These are phyloP conservation scores for Larimichthys polyactis DNA, from an alignment of 2,113 vertebrate species.

Conservation along the genomic window DNA sequence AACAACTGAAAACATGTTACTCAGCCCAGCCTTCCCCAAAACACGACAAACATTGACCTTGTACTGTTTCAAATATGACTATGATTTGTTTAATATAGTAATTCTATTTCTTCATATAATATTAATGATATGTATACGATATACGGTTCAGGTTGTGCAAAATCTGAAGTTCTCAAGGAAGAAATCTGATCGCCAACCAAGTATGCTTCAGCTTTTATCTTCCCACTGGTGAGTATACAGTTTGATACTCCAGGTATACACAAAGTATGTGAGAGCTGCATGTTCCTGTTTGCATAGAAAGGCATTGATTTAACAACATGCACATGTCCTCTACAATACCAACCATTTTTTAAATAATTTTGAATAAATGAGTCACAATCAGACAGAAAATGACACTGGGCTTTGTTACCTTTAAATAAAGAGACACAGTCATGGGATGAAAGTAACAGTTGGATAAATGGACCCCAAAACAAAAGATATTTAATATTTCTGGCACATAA, in stretches of 20 bases:
- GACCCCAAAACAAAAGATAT: too few species aligned
- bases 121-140: too few species aligned
- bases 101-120: neutral
- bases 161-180: neutral
- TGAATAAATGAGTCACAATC: too few species aligned
- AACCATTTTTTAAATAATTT: too few species aligned
- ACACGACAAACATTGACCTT: neutral
- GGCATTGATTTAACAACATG: too few species aligned
- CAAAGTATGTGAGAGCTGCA: neutral
- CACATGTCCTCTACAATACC: too few species aligned
- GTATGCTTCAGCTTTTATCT: neutral
- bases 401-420: too few species aligned
- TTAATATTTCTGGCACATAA: too few species aligned
- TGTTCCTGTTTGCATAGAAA: too few species aligned
- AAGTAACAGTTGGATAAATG: too few species aligned
- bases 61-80: neutral
- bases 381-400: too few species aligned
- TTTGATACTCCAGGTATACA: neutral
- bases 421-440: too few species aligned
- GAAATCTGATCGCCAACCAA: neutral
- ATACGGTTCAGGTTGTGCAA: neutral
- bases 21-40: neutral
- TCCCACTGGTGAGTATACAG: neutral
- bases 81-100: neutral
- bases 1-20: constrained; percentile 29